A percentile compares a stretch with the other conserved stretches of the same genome.
These are phyloP conservation scores for Halictus ligatus DNA, from an alignment of 2,888 invertebrate species.

Conservation along the genomic window DNA sequence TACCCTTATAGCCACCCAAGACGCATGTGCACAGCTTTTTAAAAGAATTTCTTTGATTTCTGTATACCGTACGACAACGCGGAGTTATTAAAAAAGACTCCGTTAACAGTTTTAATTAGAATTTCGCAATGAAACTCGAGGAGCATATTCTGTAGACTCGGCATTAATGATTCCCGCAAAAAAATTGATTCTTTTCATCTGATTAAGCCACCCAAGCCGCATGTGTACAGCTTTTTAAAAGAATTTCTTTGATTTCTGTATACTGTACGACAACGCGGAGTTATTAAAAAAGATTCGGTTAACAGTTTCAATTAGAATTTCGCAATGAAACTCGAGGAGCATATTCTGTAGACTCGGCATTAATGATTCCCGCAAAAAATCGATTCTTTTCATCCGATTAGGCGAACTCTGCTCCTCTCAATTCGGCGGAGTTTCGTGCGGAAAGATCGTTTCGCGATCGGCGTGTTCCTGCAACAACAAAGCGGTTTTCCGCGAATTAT, in stretches of 20 bases:
- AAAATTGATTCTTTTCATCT: no score
- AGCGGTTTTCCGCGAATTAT: slow-evolving; percentile 30
- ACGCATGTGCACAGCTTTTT: no score
- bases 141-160: background rate
- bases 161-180: background rate
- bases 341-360: background rate
- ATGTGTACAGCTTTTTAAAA: no score
- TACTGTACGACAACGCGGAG: background rate
- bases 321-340: background rate
- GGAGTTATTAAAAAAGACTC: background rate
- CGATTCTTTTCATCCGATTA: background rate
- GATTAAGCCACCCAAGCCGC: no score
- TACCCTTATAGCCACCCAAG: no score
- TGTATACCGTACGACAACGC: background rate
- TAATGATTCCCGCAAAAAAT: background rate
- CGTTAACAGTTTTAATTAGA: background rate
- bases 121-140: background rate
- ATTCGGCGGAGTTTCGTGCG: slow-evolving; percentile 26
- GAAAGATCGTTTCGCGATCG: slow-evolving; percentile 26
- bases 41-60: no score
- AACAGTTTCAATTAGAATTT: background rate
- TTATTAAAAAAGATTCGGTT: background rate
- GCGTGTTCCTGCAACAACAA: slow-evolving; percentile 20
- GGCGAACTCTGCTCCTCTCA: background rate
- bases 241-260: no score